Conservation (phyloP, 2,113 vertebrate genomes). For the Leuciscus idus region DNA sequence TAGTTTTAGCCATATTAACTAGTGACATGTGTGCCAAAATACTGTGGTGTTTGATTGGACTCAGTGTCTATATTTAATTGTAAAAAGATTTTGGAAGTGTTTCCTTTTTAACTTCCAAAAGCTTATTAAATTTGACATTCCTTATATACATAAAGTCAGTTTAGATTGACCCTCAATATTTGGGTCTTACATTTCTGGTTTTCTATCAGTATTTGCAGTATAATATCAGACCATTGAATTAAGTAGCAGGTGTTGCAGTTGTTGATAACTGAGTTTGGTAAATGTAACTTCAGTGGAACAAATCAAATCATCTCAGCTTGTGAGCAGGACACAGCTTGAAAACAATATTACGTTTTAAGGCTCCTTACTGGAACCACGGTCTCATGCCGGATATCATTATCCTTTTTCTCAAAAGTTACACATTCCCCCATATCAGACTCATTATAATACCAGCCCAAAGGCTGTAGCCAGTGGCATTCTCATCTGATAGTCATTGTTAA, state of each 20-base stretch:
- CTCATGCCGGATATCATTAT: background rate
- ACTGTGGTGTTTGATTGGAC: background rate
- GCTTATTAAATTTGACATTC: background rate
- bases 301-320: background rate
- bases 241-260: background rate
- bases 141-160: background rate
- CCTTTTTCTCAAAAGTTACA: background rate
- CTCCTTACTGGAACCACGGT: background rate
- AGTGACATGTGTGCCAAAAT: background rate
- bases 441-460: background rate
- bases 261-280: constrained; percentile 19
- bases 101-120: background rate
- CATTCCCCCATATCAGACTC: background rate
- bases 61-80: background rate
- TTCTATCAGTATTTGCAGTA: background rate
- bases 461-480: background rate
- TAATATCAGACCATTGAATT: background rate
- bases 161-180: background rate
- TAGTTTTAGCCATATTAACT: background rate
- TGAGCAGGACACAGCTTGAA: constrained; percentile 12
- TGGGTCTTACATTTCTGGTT: background rate
- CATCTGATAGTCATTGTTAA: background rate
- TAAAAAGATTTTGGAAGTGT: background rate
- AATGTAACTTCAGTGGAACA: background rate
- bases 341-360: background rate